These are phyloP conservation scores for Danio tinwini DNA, from an alignment of 2,797 vertebrate genomes.

Conservation along the genomic window DNA sequence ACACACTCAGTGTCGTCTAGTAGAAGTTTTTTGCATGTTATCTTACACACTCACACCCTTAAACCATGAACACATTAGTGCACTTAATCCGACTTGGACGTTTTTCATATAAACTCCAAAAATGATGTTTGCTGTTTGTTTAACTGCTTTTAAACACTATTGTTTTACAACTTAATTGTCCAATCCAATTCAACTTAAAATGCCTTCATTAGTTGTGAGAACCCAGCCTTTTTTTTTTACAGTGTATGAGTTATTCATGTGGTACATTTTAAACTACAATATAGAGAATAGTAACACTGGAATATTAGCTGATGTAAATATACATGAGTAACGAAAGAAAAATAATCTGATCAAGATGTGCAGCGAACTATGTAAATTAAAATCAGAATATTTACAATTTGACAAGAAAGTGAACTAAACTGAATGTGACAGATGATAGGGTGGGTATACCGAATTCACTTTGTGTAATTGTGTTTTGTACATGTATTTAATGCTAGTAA, in stretches of 20 bases:
- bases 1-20: background rate
- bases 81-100: background rate
- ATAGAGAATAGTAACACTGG: too few relatives aligned
- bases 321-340: background rate
- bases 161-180: too few relatives aligned
- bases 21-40: slow-evolving; percentile 17
- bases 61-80: background rate
- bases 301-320: background rate
- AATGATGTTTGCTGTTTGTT: too few relatives aligned
- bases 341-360: background rate
- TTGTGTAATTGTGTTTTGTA: background rate
- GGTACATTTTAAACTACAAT: background rate
- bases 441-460: background rate
- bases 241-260: background rate
- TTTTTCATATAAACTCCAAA: background rate
- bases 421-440: background rate
- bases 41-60: background rate
- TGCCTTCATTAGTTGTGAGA: too few relatives aligned
- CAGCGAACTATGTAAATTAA: background rate
- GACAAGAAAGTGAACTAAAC: background rate
- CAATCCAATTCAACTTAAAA: too few relatives aligned
- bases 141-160: too few relatives aligned
- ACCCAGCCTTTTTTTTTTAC: too few relatives aligned
- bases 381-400: background rate
- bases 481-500: too few relatives aligned